These are phyloP conservation scores for Pogonophryne albipinna DNA, from an alignment of 2,797 vertebrate species.

Conservation along the genomic window DNA sequence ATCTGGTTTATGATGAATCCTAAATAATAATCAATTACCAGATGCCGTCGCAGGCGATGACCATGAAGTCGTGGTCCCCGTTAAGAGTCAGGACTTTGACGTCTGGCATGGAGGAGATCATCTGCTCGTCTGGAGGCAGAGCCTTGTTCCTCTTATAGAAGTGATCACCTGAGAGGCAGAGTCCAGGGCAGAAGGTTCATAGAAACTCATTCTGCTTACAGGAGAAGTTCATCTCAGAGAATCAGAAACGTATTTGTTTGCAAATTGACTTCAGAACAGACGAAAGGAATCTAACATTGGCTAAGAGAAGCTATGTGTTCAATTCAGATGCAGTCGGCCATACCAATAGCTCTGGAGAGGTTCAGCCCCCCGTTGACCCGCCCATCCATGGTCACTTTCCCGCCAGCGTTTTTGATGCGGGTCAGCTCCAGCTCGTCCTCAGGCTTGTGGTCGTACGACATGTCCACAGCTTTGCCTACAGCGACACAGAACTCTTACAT, in stretches of 20 bases:
- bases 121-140: conserved; percentile 96
- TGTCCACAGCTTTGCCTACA: conserved; percentile 93
- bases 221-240: not conserved
- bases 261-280: not conserved
- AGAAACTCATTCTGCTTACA: not conserved
- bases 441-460: conserved; percentile 99
- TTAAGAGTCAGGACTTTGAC: conserved; percentile 96
- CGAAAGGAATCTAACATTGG: not conserved
- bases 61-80: conserved; percentile 97
- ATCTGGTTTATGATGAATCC: not conserved
- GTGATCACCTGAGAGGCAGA: conserved; percentile 90
- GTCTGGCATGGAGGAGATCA: conserved; percentile 97
- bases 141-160: conserved; percentile 98
- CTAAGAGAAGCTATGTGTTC: not conserved
- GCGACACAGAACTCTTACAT: not conserved
- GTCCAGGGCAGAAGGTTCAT: not conserved
- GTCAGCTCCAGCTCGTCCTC: conserved; percentile 97
- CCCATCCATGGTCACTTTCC: conserved; percentile 98
- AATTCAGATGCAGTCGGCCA: not conserved
- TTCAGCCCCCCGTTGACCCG: conserved; percentile 98
- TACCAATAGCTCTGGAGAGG: conserved; percentile 97
- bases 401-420: conserved; percentile 97
- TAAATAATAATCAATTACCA: conserved; percentile 86
- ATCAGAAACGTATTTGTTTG: not conserved
- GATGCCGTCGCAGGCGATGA: conserved; percentile 98